These are phyloP conservation scores for Drosophila subquinaria DNA, from an alignment of 2,888 invertebrate species.

Conservation along the genomic window DNA sequence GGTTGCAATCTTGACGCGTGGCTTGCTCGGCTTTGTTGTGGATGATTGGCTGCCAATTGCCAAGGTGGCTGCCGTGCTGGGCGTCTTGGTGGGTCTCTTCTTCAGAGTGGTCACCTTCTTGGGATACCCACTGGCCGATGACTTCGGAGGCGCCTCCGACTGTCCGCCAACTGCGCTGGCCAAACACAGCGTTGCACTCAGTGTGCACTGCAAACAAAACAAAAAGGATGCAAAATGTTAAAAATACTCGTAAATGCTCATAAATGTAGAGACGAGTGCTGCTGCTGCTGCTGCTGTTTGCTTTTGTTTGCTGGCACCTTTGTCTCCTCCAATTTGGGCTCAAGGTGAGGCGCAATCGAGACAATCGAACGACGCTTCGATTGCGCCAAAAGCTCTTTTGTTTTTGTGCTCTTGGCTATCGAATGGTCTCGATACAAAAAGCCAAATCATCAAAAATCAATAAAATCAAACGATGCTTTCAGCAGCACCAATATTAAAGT, in stretches of 20 bases:
- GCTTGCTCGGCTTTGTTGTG: constrained; percentile 69
- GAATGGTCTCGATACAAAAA: constrained; percentile 53
- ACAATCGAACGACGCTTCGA: constrained; percentile 41
- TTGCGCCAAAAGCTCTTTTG: constrained; percentile 63
- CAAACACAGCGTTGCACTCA: constrained; percentile 65
- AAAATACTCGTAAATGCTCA: neutral
- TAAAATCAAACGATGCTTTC: constrained; percentile 50
- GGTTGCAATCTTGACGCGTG: constrained; percentile 57
- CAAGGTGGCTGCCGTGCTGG: constrained; percentile 40
- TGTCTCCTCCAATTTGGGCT: constrained; percentile 47
- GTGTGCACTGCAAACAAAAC: constrained; percentile 48
- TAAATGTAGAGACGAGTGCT: neutral
- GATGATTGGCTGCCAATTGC: constrained; percentile 13
- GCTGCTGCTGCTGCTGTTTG: neutral
- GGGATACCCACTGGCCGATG: constrained; percentile 69
- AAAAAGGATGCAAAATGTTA: neutral
- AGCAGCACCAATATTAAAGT: constrained; percentile 41
- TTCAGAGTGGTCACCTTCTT: constrained; percentile 83
- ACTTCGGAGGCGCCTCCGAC: constrained; percentile 38
- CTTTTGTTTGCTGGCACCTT: constrained; percentile 34
- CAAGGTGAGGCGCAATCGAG: constrained; percentile 66
- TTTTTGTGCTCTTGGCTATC: constrained; percentile 52
- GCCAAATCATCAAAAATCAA: constrained; percentile 48
- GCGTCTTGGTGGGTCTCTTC: constrained; percentile 78
- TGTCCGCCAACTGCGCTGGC: constrained; percentile 43